Conservation (phyloP, 2,888 invertebrate species). For the Zhuqinia jingwanae region DNA sequence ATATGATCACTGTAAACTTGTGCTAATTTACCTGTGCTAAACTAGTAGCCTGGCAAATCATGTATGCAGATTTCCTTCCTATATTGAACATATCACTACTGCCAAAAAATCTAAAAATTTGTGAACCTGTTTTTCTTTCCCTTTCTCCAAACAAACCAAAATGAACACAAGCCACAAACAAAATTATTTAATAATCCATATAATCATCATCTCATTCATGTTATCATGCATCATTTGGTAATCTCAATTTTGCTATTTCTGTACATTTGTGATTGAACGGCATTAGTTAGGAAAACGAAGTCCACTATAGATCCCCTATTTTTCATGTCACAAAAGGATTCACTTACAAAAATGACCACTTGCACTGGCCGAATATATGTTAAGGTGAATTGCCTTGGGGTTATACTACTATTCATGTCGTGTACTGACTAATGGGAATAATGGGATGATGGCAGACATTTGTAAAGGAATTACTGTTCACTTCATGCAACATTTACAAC, state of each 20-base stretch:
- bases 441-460: too few species aligned
- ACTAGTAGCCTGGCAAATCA: neutral
- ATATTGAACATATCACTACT: neutral
- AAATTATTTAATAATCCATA: neutral
- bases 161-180: too few species aligned
- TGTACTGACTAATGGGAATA: too few species aligned
- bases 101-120: neutral
- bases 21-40: conserved; percentile 4
- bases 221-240: neutral
- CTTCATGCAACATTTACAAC: too few species aligned
- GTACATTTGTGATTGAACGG: neutral
- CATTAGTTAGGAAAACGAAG: neutral
- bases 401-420: neutral
- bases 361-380: neutral
- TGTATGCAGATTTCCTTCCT: conserved; percentile 17
- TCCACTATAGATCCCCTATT: neutral
- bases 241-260: neutral
- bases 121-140: conserved; percentile 17
- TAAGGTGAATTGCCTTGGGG: conserved; percentile 9
- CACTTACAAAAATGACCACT: conserved; percentile 5
- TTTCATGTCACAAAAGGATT: neutral
- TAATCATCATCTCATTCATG: neutral
- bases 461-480: too few species aligned
- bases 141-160: too few species aligned
- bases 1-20: neutral